phyloP scores from a whole-genome alignment of 2,797 vertebrate species.

The Arnoldichthys spilopterus region DNA sequence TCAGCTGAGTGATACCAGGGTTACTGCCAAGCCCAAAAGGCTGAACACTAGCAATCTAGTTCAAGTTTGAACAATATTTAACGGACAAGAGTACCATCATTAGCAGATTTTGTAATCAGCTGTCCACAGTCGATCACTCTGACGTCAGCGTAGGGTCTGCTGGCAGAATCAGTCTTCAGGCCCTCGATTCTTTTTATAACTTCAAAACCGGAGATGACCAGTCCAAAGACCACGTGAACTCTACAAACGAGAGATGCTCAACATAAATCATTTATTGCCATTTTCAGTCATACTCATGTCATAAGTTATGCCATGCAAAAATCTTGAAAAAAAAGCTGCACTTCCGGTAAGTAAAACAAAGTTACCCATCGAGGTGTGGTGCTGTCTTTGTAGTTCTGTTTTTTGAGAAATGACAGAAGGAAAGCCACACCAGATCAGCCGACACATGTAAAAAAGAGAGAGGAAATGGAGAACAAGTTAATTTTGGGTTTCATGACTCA shows the following conservation, averaged over 20 bases:
- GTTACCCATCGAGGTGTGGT: conserved; percentile 94
- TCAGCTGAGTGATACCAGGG: no score
- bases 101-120: conserved; percentile 88
- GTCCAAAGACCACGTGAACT: conserved; percentile 95
- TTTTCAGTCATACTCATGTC: not conserved
- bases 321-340: not conserved
- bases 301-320: not conserved
- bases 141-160: conserved; percentile 95
- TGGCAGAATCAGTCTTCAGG: conserved; percentile 94
- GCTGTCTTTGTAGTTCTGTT: conserved; percentile 96
- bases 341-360: not conserved
- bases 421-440: conserved; percentile 67
- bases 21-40: no score
- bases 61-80: not conserved
- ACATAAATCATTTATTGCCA: not conserved
- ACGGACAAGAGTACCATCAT: conserved; percentile 80
- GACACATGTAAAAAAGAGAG: conserved; percentile 61
- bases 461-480: conserved; percentile 30
- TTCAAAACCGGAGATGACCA: conserved; percentile 97
- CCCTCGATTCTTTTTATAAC: conserved; percentile 96
- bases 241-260: conserved; percentile 15
- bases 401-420: conserved; percentile 66
- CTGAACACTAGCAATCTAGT: no score
- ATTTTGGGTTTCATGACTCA: conserved; percentile 52
- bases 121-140: conserved; percentile 95